These are phyloP conservation scores for Exephanes ischioxanthus DNA, from an alignment of 2,888 invertebrate species.

Conservation along the genomic window DNA sequence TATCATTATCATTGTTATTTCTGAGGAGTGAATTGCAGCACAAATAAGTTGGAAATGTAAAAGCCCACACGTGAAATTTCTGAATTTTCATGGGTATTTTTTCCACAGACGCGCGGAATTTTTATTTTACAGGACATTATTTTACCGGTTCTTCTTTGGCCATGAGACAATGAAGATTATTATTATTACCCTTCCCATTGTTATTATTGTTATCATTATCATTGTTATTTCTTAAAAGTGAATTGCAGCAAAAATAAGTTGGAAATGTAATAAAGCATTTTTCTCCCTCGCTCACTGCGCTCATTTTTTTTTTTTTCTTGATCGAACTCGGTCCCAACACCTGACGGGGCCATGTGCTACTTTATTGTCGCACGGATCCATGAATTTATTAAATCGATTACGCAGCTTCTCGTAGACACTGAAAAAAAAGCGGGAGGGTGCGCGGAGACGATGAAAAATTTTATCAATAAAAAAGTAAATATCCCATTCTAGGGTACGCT, in stretches of 20 bases:
- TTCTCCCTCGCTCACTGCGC: neutral
- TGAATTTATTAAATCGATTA: conserved; percentile 63
- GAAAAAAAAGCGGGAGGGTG: neutral
- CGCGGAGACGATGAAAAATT: conserved; percentile 48
- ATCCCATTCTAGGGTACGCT: conserved; percentile 45
- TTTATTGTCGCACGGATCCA: conserved; percentile 51
- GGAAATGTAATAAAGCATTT: neutral
- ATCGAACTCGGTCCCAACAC: conserved; percentile 35
- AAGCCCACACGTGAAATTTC: conserved; percentile 31
- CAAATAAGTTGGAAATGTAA: neutral
- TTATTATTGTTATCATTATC: neutral
- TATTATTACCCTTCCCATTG: neutral
- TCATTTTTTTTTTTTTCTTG: neutral
- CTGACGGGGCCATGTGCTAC: conserved; percentile 54
- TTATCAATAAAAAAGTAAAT: conserved; percentile 57
- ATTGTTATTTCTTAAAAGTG: no score
- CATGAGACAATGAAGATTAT: neutral
- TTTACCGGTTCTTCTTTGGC: no score
- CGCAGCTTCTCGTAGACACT: conserved; percentile 34
- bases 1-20: neutral
- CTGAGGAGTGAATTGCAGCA: no score
- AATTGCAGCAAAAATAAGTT: no score
- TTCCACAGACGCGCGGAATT: neutral
- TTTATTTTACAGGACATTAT: neutral
- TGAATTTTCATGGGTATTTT: conserved; percentile 33